A percentile compares a stretch with the other conserved stretches of the same genome.
Evolutionary conservation across 2,888 invertebrate species (phyloP).

Genomic region (Acronicta alni): DNA sequence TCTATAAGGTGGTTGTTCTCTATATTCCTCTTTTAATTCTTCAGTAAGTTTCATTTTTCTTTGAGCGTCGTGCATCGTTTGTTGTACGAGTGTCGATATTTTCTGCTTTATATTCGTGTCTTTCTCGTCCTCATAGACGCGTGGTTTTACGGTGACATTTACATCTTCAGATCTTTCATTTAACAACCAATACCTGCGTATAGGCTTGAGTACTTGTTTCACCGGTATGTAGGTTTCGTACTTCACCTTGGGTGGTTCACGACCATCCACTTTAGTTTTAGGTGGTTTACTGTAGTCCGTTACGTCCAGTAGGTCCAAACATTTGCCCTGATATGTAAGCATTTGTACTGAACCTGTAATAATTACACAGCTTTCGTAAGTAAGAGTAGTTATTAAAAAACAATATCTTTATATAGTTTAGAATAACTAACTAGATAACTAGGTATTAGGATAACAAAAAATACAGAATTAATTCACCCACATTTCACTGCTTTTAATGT

Average conservation of each 20-base stretch:
- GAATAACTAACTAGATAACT: too few relatives aligned
- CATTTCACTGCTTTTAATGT: too few relatives aligned
- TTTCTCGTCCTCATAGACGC: constrained; percentile 54
- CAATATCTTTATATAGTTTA: too few relatives aligned
- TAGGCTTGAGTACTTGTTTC: constrained; percentile 5
- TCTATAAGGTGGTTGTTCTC: constrained; percentile 67
- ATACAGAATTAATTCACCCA: too few relatives aligned
- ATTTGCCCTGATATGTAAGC: constrained; percentile 46
- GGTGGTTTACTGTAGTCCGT: constrained; percentile 12
- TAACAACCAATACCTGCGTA: constrained; percentile 40
- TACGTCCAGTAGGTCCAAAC: constrained; percentile 60
- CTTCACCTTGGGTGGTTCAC: not conserved
- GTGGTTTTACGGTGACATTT: not conserved
- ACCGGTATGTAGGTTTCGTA: constrained; percentile 11
- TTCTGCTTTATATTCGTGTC: constrained; percentile 74
- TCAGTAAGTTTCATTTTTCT: constrained; percentile 68
- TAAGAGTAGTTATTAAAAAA: not conserved
- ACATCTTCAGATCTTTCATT: not conserved
- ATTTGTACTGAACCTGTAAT: constrained; percentile 53
- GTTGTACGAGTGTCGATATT: constrained; percentile 72
- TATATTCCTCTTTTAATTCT: constrained; percentile 61
- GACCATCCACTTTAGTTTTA: not conserved
- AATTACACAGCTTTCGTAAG: not conserved
- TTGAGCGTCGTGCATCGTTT: constrained; percentile 74
- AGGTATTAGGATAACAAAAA: too few relatives aligned